Base-by-base conservation (phyloP, 2,888 invertebrate species). In the Platycheirus rosarum region DNA sequence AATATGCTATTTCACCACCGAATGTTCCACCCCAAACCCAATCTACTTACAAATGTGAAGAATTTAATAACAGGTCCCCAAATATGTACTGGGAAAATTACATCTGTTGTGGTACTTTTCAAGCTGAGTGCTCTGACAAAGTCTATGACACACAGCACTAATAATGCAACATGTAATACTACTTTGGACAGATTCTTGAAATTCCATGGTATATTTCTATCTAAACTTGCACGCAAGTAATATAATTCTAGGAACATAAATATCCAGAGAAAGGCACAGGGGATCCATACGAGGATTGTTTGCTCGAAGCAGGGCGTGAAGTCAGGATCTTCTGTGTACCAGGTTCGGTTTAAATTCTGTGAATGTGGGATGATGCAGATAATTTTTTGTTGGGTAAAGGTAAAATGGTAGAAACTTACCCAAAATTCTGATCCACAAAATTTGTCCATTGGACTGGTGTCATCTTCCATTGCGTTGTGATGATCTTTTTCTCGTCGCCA, bases 301-400 rank as follows among this genome's bases (percentile, higher is more conserved):
- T 95, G 95, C 91, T 98, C 95, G 90, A 98, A 98, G 91, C 98
- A 99, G 88, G 93, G 93, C 84, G 98, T 96, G 85, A 98, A 92
- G 88, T 96, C 95, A 37, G 97, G 98, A 89, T 94, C 92, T 6
- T 93, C 92, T 14, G 97, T 95, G 87, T 95, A 89, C 97, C 97
- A 97, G 70, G 96, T 94, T 86, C 94, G 88, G 85, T 93, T 92
- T 85, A 91, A 88, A 91, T 97, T 94, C 98, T 98, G 92, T 85
- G 93, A 92, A 86, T 85, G 2, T 6, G 8, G 29, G 8, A 32
- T 1, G 8, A 2, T 6, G 6, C 23, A 23, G 6, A 23, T 4
- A 32, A 7, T 5, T 32, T 32, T 32, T 3, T 32, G 8, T 32
- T 8, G 29, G 8, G 8, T 8, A 3, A 32, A 32, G 8, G 8